phyloP scores from a whole-genome alignment of 1,140 invertebrate species.

The Pseudomyrmex pallidus region DNA sequence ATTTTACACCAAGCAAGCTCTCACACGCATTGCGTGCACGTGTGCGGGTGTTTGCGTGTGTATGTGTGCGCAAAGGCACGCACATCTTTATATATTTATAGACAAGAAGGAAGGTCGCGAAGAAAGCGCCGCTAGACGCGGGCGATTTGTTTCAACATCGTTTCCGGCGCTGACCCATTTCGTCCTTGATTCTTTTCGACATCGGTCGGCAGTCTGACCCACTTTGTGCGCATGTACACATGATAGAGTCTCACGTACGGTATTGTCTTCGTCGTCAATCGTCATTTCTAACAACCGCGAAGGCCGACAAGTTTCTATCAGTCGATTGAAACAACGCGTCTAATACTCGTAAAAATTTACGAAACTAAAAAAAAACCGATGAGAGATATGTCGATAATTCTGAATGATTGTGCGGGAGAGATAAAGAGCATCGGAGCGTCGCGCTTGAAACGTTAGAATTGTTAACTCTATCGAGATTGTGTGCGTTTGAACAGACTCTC shows the following conservation, averaged over 20 bases:
- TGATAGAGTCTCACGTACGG: constrained; percentile 52
- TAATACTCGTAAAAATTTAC: too few species aligned
- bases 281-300: constrained; percentile 3
- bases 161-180: constrained; percentile 80
- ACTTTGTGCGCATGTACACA: constrained; percentile 59
- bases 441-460: too few species aligned
- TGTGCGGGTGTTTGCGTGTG: constrained; percentile 7
- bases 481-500: too few species aligned
- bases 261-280: constrained; percentile 15
- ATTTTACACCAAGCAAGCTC: constrained; percentile 59
- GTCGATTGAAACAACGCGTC: too few species aligned
- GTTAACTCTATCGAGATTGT: too few species aligned
- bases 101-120: constrained; percentile 79
- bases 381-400: too few species aligned
- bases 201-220: constrained; percentile 71
- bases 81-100: constrained; percentile 72
- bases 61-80: not conserved
- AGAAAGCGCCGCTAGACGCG: constrained; percentile 78
- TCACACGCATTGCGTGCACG: constrained; percentile 44
- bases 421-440: not conserved
- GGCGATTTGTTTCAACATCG: constrained; percentile 75
- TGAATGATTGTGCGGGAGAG: not conserved
- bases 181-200: constrained; percentile 76
- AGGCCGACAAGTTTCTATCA: not conserved
- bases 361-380: too few species aligned